A percentile compares a stretch with the other conserved stretches of the same genome.
phyloP scores from a whole-genome alignment of 2,113 vertebrate genomes.

The Eurypyga helias region DNA sequence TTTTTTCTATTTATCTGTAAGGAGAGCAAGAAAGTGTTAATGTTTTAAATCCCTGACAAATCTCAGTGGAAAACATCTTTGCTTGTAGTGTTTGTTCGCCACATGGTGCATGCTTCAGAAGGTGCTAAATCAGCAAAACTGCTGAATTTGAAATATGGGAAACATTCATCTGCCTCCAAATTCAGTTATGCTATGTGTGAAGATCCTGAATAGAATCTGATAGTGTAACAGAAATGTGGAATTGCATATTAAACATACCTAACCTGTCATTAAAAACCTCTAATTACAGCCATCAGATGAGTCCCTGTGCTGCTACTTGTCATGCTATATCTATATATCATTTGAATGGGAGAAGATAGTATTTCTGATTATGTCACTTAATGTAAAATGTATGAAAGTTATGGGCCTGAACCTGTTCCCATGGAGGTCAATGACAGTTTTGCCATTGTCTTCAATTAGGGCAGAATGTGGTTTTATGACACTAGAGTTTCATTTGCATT shows the following conservation, averaged over 20 bases:
- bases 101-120: conserved; percentile 34
- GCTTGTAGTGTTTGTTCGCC: conserved; percentile 33
- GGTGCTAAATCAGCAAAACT: conserved; percentile 60
- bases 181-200: conserved; percentile 15
- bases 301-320: conserved; percentile 41
- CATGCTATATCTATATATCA: conserved; percentile 28
- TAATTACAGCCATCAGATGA: conserved; percentile 52
- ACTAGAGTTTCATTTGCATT: conserved; percentile 55
- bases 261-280: conserved; percentile 59
- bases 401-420: conserved; percentile 55
- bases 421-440: conserved; percentile 55
- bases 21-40: conserved; percentile 34
- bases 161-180: conserved; percentile 29
- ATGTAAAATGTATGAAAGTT: conserved; percentile 39
- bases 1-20: background rate
- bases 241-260: conserved; percentile 64
- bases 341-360: conserved; percentile 49
- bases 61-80: conserved; percentile 56
- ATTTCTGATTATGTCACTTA: conserved; percentile 61
- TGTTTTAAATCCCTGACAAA: conserved; percentile 8
- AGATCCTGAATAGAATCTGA: conserved; percentile 16
- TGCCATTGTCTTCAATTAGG: conserved; percentile 59
- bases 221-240: conserved; percentile 14
- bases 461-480: conserved; percentile 11
- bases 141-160: conserved; percentile 35